Evolutionary conservation across 2,113 vertebrate genomes (phyloP).

Genomic region (Galemys pyrenaicus): DNA sequence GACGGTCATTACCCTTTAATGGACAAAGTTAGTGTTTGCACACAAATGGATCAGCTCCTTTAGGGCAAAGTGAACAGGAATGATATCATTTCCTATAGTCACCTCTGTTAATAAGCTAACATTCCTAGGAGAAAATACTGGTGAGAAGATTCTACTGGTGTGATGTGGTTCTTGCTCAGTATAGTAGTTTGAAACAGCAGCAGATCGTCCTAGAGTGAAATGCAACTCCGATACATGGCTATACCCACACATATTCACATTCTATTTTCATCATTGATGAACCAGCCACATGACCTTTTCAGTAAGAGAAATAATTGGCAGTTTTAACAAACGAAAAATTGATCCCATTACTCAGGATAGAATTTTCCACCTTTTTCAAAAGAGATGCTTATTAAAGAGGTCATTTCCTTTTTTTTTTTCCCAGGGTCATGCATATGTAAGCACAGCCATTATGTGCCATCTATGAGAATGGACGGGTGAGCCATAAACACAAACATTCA

Average conservation of each 20-base stretch:
- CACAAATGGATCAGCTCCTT: not conserved
- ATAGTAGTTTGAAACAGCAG: not conserved
- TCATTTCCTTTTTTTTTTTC: slow-evolving; percentile 53
- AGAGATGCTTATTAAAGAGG: slow-evolving; percentile 79
- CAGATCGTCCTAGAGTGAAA: slow-evolving; percentile 36
- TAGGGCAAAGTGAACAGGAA: not conserved
- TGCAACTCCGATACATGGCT: slow-evolving; percentile 49
- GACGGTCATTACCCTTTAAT: fast-evolving
- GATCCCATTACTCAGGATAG: slow-evolving; percentile 83
- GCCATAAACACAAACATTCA: slow-evolving; percentile 85
- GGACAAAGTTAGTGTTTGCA: not conserved
- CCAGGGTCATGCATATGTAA: slow-evolving; percentile 75
- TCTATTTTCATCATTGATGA: slow-evolving; percentile 81
- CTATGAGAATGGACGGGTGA: slow-evolving; percentile 77
- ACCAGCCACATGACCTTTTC: slow-evolving; percentile 78
- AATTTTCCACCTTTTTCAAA: slow-evolving; percentile 80
- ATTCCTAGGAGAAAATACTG: not conserved
- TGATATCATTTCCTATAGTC: not conserved
- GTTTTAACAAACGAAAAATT: slow-evolving; percentile 85
- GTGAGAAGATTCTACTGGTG: not conserved
- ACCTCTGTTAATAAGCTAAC: not conserved
- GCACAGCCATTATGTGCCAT: slow-evolving; percentile 62
- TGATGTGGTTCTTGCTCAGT: not conserved
- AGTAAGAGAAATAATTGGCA: slow-evolving; percentile 82
- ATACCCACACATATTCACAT: not conserved